phyloP scores from a whole-genome alignment of 1,140 invertebrate genomes.

The Diorhabda sublineata region DNA sequence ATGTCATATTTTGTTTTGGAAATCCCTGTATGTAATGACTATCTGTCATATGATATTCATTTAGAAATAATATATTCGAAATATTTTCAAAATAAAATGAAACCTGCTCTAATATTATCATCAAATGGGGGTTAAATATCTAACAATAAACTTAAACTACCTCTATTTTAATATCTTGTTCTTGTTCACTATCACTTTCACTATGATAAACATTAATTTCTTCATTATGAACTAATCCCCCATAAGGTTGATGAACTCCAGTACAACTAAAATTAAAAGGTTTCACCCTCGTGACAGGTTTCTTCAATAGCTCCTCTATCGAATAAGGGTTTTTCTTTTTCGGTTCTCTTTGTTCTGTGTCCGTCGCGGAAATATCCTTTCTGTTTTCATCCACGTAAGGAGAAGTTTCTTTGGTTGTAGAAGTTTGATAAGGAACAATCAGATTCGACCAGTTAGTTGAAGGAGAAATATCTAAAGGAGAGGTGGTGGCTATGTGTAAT shows the following conservation, averaged over 20 bases:
- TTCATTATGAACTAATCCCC: constrained; percentile 33
- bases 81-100: too few relatives aligned
- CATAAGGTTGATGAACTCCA: constrained; percentile 40
- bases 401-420: constrained; percentile 15
- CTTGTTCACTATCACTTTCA: constrained; percentile 25
- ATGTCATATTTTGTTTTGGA: too few relatives aligned
- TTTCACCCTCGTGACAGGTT: constrained; percentile 57
- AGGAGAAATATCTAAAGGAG: constrained; percentile 39
- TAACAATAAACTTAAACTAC: constrained; percentile 15
- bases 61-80: too few relatives aligned
- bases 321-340: constrained; percentile 77
- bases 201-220: constrained; percentile 21
- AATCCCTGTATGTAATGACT: too few relatives aligned
- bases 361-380: constrained; percentile 14
- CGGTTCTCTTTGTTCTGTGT: constrained; percentile 27
- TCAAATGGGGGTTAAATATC: too few relatives aligned
- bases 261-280: constrained; percentile 27
- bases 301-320: constrained; percentile 80
- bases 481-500: constrained; percentile 49
- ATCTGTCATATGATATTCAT: too few relatives aligned
- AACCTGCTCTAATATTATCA: too few relatives aligned
- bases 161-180: constrained; percentile 37
- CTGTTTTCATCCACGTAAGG: constrained; percentile 32
- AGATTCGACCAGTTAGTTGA: constrained; percentile 53
- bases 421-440: constrained; percentile 50